Percentiles rank a stretch among this genome's conserved stretches.
Evolutionary conservation across 2,113 vertebrate genomes (phyloP).

Genomic region (Toxostoma redivivum): DNA sequence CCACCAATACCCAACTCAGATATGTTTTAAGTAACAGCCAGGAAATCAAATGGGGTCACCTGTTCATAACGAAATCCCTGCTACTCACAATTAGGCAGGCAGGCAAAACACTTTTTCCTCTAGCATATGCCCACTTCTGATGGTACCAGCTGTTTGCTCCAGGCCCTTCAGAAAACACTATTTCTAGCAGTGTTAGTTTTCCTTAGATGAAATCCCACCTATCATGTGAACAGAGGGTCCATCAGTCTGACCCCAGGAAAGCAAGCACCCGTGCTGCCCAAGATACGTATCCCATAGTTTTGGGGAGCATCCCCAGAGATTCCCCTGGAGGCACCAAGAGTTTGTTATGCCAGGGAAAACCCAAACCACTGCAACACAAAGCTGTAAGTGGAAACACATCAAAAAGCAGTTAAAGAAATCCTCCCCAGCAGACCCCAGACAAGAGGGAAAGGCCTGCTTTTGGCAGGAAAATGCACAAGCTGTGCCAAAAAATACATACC

Average conservation of each 20-base stretch:
- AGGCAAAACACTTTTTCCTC: background rate
- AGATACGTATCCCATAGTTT: background rate
- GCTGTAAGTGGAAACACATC: conserved; percentile 71
- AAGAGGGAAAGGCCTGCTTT: conserved; percentile 67
- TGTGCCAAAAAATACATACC: conserved; percentile 85
- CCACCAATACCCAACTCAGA: background rate
- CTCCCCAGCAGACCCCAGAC: conserved; percentile 65
- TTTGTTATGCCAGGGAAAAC: conserved; percentile 12
- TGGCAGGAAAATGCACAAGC: conserved; percentile 69
- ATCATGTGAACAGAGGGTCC: background rate
- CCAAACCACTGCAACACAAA: conserved; percentile 37
- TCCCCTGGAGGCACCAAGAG: background rate
- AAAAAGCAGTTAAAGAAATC: conserved; percentile 75
- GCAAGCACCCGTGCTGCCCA: conserved; percentile 46
- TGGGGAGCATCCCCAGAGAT: conserved; percentile 29
- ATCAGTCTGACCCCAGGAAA: background rate
- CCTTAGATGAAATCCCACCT: background rate
- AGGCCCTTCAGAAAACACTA: background rate
- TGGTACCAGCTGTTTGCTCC: background rate
- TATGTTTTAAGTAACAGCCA: background rate
- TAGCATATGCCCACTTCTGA: background rate
- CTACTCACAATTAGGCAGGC: background rate
- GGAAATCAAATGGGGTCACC: background rate
- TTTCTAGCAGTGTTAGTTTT: background rate
- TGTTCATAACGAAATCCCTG: background rate